Conservation (phyloP, 2,888 invertebrate species). For the Orthosia gracilis region DNA sequence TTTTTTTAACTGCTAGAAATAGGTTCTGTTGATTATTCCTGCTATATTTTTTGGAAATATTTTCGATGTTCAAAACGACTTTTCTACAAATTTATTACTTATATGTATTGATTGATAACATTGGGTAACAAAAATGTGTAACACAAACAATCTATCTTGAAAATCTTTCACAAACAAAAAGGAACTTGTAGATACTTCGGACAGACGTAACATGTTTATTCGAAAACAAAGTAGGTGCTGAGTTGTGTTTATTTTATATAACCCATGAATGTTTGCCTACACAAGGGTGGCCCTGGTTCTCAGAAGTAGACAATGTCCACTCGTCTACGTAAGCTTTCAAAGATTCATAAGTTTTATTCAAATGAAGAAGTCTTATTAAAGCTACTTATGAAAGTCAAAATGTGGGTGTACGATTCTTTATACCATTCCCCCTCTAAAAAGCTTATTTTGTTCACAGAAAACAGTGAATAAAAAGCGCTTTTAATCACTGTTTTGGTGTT, state of each 20-base stretch:
- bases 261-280: conserved; percentile 17
- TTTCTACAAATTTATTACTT: too few species aligned
- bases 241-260: conserved; percentile 39
- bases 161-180: conserved; percentile 5
- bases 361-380: conserved; percentile 5
- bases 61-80: too few species aligned
- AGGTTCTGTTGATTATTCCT: too few species aligned
- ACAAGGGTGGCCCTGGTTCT: conserved; percentile 14
- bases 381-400: conserved; percentile 7
- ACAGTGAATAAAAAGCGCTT: too few species aligned
- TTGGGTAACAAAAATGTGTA: background rate
- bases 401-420: background rate
- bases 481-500: too few species aligned
- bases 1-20: too few species aligned
- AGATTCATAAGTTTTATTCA: conserved; percentile 21
- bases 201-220: conserved; percentile 34
- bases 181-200: background rate
- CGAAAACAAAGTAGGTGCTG: conserved; percentile 33
- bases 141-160: background rate
- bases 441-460: too few species aligned
- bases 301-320: conserved; percentile 11
- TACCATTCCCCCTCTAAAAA: too few species aligned
- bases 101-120: background rate
- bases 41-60: too few species aligned
- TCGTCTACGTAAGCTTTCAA: conserved; percentile 22